Conservation (phyloP, 2,113 vertebrate species). For the Cairina moschata region DNA sequence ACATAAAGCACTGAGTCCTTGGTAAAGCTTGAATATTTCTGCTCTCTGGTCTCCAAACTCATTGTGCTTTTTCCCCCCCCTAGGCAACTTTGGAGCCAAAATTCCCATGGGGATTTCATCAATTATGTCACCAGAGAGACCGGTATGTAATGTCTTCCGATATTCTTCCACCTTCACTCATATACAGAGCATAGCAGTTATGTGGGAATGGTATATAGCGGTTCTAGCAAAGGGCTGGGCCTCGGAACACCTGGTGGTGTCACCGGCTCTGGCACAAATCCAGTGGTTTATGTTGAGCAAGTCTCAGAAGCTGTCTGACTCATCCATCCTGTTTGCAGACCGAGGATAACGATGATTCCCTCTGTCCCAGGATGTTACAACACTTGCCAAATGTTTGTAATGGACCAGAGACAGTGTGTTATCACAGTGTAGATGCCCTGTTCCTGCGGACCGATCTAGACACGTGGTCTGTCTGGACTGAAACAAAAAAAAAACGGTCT, state of each 20-base stretch:
- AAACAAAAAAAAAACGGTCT: background rate
- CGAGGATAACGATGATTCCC: background rate
- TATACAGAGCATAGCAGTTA: rapidly evolving
- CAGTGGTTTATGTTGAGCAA: background rate
- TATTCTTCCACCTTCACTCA: background rate
- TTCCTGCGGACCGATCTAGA: background rate
- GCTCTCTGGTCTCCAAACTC: background rate
- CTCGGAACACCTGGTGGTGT: background rate
- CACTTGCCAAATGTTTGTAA: background rate
- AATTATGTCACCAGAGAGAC: constrained; percentile 61
- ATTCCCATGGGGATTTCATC: constrained; percentile 71
- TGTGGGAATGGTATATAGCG: background rate
- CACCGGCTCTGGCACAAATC: background rate
- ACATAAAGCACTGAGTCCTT: background rate
- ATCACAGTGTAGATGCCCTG: background rate
- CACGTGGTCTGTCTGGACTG: background rate
- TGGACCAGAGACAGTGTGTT: background rate
- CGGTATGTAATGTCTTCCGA: constrained; percentile 39
- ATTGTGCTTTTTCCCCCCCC: background rate
- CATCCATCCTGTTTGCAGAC: rapidly evolving
- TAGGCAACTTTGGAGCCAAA: constrained; percentile 65
- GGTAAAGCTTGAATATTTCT: background rate
- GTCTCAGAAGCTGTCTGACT: background rate
- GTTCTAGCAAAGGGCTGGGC: background rate
- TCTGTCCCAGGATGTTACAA: background rate